Conservation (phyloP, 2,888 invertebrate genomes). For the Cyclophora albipunctata region DNA sequence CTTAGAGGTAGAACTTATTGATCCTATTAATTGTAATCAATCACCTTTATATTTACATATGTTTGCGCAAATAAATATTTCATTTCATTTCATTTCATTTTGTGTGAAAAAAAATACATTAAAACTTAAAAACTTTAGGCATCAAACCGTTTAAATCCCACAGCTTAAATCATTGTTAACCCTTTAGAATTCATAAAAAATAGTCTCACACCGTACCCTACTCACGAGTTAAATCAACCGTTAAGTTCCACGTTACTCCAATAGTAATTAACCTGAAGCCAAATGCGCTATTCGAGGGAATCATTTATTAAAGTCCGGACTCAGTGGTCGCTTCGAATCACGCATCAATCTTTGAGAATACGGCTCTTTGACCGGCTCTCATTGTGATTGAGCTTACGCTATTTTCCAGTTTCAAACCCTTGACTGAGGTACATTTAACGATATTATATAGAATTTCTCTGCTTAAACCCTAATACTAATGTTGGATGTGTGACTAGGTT, state of each 20-base stretch:
- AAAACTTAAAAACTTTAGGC: too few relatives aligned
- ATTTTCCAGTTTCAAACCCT: neutral
- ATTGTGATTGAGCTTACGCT: neutral
- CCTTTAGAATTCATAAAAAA: slow-evolving; percentile 29
- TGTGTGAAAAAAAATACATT: too few relatives aligned
- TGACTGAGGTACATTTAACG: too few relatives aligned
- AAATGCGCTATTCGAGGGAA: slow-evolving; percentile 34
- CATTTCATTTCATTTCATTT: too few relatives aligned
- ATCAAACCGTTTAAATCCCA: too few relatives aligned
- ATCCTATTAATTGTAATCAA: too few relatives aligned
- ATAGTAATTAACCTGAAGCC: slow-evolving; percentile 44
- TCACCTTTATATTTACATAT: too few relatives aligned
- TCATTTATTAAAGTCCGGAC: slow-evolving; percentile 31
- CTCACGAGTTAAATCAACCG: slow-evolving; percentile 46
- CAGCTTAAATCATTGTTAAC: slow-evolving; percentile 10
- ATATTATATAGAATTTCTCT: too few relatives aligned
- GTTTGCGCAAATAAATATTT: too few relatives aligned
- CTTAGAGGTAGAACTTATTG: too few relatives aligned
- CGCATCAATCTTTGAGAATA: slow-evolving; percentile 2
- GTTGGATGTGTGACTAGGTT: too few relatives aligned
- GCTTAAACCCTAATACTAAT: too few relatives aligned
- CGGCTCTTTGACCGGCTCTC: neutral
- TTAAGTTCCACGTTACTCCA: slow-evolving; percentile 41
- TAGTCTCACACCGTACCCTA: slow-evolving; percentile 30
- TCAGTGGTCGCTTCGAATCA: neutral